Evolutionary conservation across 2,797 vertebrate genomes (phyloP).

Genomic region (Anolis apletophallus): DNA sequence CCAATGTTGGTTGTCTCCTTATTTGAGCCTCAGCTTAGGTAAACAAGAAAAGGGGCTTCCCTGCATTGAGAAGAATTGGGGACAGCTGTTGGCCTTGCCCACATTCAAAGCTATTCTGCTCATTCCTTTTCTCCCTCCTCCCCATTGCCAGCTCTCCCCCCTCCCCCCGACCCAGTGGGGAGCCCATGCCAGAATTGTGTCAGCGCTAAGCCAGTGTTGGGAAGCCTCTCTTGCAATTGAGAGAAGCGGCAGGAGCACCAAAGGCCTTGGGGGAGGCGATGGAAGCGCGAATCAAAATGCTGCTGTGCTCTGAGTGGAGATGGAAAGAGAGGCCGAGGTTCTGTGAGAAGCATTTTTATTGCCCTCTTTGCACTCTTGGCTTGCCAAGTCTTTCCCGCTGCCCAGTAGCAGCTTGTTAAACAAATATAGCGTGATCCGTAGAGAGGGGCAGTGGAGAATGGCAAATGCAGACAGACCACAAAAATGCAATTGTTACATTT

Average conservation of each 20-base stretch:
- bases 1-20: constrained; percentile 55
- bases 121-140: constrained; percentile 47
- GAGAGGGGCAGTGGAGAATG: neutral
- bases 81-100: constrained; percentile 72
- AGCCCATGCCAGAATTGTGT: constrained; percentile 67
- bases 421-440: neutral
- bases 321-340: neutral
- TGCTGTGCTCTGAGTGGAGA: neutral
- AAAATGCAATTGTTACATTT: neutral
- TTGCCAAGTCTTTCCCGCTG: constrained; percentile 14
- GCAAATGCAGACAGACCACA: neutral
- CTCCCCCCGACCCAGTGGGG: constrained; percentile 61
- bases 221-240: constrained; percentile 53
- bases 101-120: constrained; percentile 67
- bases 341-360: accelerated
- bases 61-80: constrained; percentile 62
- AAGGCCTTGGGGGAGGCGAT: neutral
- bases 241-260: constrained; percentile 35
- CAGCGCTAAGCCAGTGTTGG: constrained; percentile 55
- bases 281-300: constrained; percentile 44
- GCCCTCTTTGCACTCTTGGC: neutral
- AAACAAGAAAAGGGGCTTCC: constrained; percentile 66
- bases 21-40: constrained; percentile 68
- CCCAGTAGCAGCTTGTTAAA: neutral
- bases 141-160: too few relatives aligned